A percentile compares a stretch with the other conserved stretches of the same genome.
Conservation (phyloP, 2,797 vertebrate genomes). For the Bovichtus variegatus region DNA sequence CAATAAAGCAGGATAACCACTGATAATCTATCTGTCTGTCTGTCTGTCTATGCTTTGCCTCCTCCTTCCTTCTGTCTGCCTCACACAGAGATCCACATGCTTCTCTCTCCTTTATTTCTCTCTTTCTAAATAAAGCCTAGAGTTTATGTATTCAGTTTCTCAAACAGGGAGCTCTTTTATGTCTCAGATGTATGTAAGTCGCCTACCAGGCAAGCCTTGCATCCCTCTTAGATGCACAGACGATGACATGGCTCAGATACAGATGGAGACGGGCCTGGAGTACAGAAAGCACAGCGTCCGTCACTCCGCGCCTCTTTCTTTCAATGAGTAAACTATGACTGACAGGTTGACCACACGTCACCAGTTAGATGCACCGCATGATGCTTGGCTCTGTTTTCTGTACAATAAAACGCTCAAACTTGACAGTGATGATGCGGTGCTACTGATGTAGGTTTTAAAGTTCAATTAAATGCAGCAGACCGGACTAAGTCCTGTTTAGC, state of each 20-base stretch:
- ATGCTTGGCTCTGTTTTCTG: constrained; percentile 20
- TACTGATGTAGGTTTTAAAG: constrained; percentile 13
- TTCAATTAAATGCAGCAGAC: constrained; percentile 14
- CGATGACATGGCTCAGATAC: constrained; percentile 62
- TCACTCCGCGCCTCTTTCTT: constrained; percentile 1
- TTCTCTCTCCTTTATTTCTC: constrained; percentile 11
- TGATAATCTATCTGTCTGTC: neutral
- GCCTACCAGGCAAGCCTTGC: constrained; percentile 63
- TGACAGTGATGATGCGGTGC: constrained; percentile 20
- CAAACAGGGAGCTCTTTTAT: constrained; percentile 61
- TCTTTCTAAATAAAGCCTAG: constrained; percentile 57
- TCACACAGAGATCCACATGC: constrained; percentile 17
- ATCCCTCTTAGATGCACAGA: constrained; percentile 46
- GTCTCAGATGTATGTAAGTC: constrained; percentile 60
- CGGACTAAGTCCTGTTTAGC: neutral
- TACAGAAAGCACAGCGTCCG: constrained; percentile 23
- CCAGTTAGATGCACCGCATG: constrained; percentile 31
- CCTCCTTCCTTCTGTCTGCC: neutral
- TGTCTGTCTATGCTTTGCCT: neutral
- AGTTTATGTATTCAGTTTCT: constrained; percentile 65
- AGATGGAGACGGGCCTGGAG: constrained; percentile 33
- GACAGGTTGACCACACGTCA: constrained; percentile 42
- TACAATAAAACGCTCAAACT: constrained; percentile 33
- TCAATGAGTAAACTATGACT: constrained; percentile 29
- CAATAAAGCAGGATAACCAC: neutral